Conservation (phyloP, 1,140 invertebrate genomes). For the Cotesia vestalis region DNA sequence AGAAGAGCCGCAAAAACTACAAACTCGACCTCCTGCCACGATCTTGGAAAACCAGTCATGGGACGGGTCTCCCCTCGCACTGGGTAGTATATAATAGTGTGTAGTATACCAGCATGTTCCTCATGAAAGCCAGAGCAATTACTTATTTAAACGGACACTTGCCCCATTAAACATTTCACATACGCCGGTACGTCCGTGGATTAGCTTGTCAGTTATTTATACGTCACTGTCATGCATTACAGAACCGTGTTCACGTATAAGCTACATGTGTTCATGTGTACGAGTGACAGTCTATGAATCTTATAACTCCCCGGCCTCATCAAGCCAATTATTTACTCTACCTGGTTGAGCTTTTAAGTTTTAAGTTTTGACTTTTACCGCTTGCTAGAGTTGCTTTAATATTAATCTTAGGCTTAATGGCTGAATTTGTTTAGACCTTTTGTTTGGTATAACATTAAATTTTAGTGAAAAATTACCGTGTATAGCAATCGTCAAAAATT, state of each 20-base stretch:
- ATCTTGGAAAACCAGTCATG: slow-evolving; percentile 21
- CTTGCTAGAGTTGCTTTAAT: too few relatives aligned
- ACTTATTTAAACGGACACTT: slow-evolving; percentile 34
- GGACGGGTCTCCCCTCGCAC: not conserved
- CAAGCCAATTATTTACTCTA: too few relatives aligned
- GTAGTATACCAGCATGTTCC: not conserved
- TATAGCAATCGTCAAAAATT: too few relatives aligned
- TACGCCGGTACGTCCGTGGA: not conserved
- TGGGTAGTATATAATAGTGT: not conserved
- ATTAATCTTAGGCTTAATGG: too few relatives aligned
- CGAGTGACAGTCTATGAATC: slow-evolving; percentile 5
- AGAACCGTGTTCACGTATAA: not conserved
- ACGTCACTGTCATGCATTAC: slow-evolving; percentile 13
- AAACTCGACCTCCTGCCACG: slow-evolving; percentile 21
- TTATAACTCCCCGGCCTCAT: not conserved
- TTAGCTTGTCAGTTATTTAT: slow-evolving; percentile 33
- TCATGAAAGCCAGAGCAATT: slow-evolving; percentile 32
- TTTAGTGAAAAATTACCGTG: too few relatives aligned
- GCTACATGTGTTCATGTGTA: not conserved
- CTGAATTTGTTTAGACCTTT: too few relatives aligned
- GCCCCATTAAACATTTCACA: slow-evolving; percentile 35
- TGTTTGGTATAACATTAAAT: too few relatives aligned
- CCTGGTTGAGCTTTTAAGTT: too few relatives aligned
- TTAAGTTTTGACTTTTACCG: too few relatives aligned
- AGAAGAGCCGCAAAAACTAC: slow-evolving; percentile 17